Evolutionary conservation across 2,113 vertebrate species (phyloP).

Genomic region (Alligator sinensis): DNA sequence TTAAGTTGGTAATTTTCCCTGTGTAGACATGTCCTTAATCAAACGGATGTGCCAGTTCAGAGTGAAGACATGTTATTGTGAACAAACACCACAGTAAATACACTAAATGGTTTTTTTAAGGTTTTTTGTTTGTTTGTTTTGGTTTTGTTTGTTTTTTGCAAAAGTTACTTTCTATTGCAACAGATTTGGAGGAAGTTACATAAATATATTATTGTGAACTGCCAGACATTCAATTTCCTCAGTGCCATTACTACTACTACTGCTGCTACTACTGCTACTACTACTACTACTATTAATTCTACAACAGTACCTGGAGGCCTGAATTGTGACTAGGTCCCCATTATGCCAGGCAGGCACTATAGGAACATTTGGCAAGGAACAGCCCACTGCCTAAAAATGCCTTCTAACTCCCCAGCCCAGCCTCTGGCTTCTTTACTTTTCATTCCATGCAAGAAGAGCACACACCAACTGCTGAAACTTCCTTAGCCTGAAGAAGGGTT

Average conservation of each 20-base stretch:
- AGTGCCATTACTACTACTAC: too few species aligned
- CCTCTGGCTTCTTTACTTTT: too few species aligned
- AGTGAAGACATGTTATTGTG: background rate
- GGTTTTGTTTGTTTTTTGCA: background rate
- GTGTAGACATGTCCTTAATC: too few species aligned
- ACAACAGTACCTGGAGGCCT: fast-evolving
- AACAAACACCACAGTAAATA: background rate
- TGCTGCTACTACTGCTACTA: fast-evolving
- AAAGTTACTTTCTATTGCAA: background rate
- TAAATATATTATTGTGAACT: background rate
- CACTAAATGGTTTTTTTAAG: background rate
- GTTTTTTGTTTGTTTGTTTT: too few species aligned
- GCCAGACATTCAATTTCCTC: too few species aligned
- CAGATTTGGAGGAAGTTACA: fast-evolving
- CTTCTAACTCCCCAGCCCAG: too few species aligned
- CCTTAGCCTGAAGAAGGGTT: too few species aligned
- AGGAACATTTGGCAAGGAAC: background rate
- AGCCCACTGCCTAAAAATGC: background rate
- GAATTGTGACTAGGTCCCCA: fast-evolving
- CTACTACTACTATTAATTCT: background rate
- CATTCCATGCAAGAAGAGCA: too few species aligned
- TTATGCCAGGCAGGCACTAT: fast-evolving
- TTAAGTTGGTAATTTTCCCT: background rate
- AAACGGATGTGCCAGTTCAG: fast-evolving
- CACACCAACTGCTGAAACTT: too few species aligned